Base-by-base conservation (phyloP, 2,797 vertebrate species). In the Xiphophorus birchmanni region DNA sequence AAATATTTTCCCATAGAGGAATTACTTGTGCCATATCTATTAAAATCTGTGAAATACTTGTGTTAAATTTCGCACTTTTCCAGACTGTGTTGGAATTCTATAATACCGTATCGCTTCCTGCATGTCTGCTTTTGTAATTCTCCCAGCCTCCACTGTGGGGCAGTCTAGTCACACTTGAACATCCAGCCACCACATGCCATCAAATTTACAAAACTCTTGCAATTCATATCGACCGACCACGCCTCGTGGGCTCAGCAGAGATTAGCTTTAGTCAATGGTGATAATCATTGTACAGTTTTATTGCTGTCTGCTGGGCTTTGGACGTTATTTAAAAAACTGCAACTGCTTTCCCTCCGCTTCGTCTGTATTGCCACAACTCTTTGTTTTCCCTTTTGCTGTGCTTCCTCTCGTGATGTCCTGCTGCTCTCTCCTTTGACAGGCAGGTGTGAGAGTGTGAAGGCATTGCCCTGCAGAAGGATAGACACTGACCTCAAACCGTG, bases 401-500 rank as follows among this genome's bases (percentile, higher is more conserved):
- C 81, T 54, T 42, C 73, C 79, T 69, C 50, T 63, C 7, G 75
- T 80, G 82, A 85, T 48, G 71, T 88, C 89, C 88, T 76, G 79
- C 84, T 58, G 86, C 80, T 85, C 87, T 95, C 94, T 95, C 95
- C 96, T 96, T 96, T 97, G 97, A 97, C 95, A 96, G 94, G 77
- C 94, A 95, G 82, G 95, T 97, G 97, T 97, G 95, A 94, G 94
- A 90, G 94, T 97, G 96, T 95, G 95, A 96, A 96, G 82, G 26
- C 89, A 81, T 91, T 97, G 96, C 96, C 96, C 96, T 81, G 78
- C 76, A 82, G 4, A 6, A 85, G 95, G 95, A 96, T 95, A 94
- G 94, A 93, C 87, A 92, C 92, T 97, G 97, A 98, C 97, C 97
- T 95, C 95, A 97, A 97, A 97, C 96, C 92, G 96, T 94, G 94